Base-by-base conservation (phyloP, 2,888 invertebrate genomes). In the Chydorus sphaericus region DNA sequence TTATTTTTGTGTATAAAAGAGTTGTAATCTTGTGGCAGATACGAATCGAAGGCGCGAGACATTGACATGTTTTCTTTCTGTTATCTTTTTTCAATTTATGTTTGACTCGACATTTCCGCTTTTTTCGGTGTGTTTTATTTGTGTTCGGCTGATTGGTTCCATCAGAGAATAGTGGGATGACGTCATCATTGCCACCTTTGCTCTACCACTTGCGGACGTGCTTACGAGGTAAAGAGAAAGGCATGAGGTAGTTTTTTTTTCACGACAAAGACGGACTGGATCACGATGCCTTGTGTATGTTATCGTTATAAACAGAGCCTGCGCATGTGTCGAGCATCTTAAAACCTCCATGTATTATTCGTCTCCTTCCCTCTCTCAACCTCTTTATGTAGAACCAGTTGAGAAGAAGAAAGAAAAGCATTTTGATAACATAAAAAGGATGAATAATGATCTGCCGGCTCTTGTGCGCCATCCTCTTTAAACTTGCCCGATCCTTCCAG, bases 211-310 rank as follows among this genome's bases (percentile, higher is more conserved):
- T 63, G 57, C 60, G 62, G 60, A 60, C 61, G 30, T 63, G 62
- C 57, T 58, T 63, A 49, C 66, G 65, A 66, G 68, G 69, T 69
- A 63, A 62, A 29, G 18, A 11, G 31, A 50, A 50, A 50, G 14
- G 36, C 4, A 36, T n/a, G n/a, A n/a, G n/a, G n/a, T n/a, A n/a
- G n/a, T n/a, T n/a, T n/a, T n/a, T n/a, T n/a, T n/a, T n/a, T n/a
- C n/a, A n/a, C n/a, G n/a, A n/a, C n/a, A n/a, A n/a, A n/a, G n/a
- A n/a, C n/a, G n/a, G n/a, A n/a, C n/a, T n/a, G n/a, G n/a, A n/a
- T n/a, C n/a, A n/a, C n/a, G n/a, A n/a, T n/a, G n/a, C n/a, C n/a
- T n/a, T n/a, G n/a, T n/a, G n/a, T n/a, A n/a, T n/a, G n/a, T n/a
- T n/a, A n/a, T n/a, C n/a, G n/a, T n/a, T n/a, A n/a, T n/a, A n/a